These are phyloP conservation scores for Drosophila mulleri DNA, from an alignment of 2,888 invertebrate genomes.

Conservation along the genomic window DNA sequence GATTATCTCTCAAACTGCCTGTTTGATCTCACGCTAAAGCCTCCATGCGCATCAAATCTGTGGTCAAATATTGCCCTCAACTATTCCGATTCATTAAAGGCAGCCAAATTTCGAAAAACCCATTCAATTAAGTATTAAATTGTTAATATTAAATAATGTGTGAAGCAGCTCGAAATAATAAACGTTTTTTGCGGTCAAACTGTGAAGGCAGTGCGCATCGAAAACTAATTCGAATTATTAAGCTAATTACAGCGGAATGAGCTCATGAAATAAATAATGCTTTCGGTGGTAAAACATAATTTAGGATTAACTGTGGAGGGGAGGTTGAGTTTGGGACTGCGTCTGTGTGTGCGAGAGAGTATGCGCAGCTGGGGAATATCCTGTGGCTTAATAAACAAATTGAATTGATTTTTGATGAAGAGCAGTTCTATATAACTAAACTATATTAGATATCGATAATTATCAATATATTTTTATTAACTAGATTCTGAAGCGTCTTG, in stretches of 20 bases:
- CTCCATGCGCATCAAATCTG: not conserved
- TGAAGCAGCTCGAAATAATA: constrained; percentile 14
- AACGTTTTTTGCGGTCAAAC: constrained; percentile 14
- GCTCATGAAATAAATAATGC: constrained; percentile 16
- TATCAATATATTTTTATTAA: no score
- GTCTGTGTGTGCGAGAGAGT: not conserved
- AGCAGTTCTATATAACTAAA: no score
- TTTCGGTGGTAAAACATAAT: constrained; percentile 15
- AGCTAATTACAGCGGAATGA: constrained; percentile 37
- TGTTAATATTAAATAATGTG: constrained; percentile 23
- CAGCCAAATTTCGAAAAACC: not conserved
- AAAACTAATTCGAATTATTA: constrained; percentile 26
- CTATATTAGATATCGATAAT: no score
- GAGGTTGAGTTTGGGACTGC: not conserved
- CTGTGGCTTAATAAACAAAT: not conserved
- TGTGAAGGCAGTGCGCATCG: constrained; percentile 17
- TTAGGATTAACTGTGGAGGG: not conserved
- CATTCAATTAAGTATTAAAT: constrained; percentile 37
- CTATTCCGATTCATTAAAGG: constrained; percentile 1
- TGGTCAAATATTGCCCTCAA: not conserved
- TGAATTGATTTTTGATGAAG: not conserved
- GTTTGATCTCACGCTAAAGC: not conserved
- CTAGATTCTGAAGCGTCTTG: no score
- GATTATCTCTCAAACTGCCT: not conserved
- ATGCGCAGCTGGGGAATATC: not conserved